Evolutionary conservation across 1,140 invertebrate species (phyloP), one percentile per base, ranked within the genome.

Genomic region (Philaenus spumarius): DNA sequence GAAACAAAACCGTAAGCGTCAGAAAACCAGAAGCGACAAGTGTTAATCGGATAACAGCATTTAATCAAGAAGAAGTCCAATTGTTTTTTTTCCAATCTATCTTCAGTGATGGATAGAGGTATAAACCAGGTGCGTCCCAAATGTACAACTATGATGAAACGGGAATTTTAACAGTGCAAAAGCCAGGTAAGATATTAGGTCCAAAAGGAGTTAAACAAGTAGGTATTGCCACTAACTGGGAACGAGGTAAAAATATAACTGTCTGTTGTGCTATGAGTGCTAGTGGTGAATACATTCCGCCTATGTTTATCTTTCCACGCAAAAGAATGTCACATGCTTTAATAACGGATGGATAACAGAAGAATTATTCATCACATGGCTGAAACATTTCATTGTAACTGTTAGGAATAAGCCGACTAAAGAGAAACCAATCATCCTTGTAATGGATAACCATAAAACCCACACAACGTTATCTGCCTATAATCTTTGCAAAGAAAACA

Each of bases 61-160:
- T 65, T 37, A 56, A 59, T 37, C 24, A 45, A 59, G 52, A 11
- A 60, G 66, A 53, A 47, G 61, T 61, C 50, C 54, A 23, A 64
- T 65, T 55, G 65, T 69, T 63, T 61, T n/a, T 73, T 45, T 66
- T 66, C 52, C 64, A 69, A 55, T 58, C 69, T 23, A 64, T 66
- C 42, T 19, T 17, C 43, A 69, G 35, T 63, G 59, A 19, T 62
- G 56, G 57, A 62, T 58, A 55, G n/a, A n/a, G 62, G 67, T 9
- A 71, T 61, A 67, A 72, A 68, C 50, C 61, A 58, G 58, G 70
- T n/a, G 20, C 45, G 22, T 19, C 35, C 24, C 43, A 19, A 4
- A 73, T 71, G 48, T 72, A 62, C 61, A 74, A 75, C 62, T 55
- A 70, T 5, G 74, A 74, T 58, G 72, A 73, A 65, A 73, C 71